Evolutionary conservation across 2,797 vertebrate genomes (phyloP).

Genomic region (Siniperca obscura): DNA sequence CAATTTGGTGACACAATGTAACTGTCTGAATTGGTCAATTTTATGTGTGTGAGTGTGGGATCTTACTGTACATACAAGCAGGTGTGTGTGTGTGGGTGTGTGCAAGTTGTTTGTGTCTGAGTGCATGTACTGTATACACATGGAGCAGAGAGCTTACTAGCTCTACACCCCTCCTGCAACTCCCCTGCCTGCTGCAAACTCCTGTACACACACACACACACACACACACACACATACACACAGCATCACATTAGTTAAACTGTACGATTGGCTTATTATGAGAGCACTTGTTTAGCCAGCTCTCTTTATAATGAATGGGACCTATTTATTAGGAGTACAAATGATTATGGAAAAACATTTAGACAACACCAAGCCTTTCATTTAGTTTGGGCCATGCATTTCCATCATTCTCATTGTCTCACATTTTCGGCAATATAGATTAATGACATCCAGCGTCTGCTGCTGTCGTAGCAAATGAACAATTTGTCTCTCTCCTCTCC

Average conservation of each 20-base stretch:
- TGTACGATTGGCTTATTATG: neutral
- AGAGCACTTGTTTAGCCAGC: neutral
- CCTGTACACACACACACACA: neutral
- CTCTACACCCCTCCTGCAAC: constrained; percentile 69
- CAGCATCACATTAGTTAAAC: constrained; percentile 16
- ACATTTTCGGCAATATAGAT: constrained; percentile 33
- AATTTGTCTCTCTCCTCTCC: neutral
- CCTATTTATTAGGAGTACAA: constrained; percentile 38
- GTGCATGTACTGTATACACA: constrained; percentile 38
- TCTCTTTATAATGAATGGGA: constrained; percentile 27
- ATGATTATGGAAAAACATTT: constrained; percentile 31
- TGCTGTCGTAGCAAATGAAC: neutral
- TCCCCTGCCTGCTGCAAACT: constrained; percentile 43
- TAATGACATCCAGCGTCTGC: constrained; percentile 21
- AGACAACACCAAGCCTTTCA: constrained; percentile 28
- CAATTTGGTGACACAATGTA: neutral
- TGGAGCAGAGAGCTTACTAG: constrained; percentile 60
- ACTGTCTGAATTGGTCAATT: neutral
- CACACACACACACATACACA: neutral
- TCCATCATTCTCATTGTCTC: constrained; percentile 12
- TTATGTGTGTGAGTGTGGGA: neutral
- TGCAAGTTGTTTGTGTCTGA: constrained; percentile 3
- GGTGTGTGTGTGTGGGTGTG: constrained; percentile 21
- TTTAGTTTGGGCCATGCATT: constrained; percentile 24
- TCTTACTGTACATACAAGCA: neutral